Evolutionary conservation across 92 coral and sea anemone species (phyloP), one percentile per base, ranked within the genome.

Genomic region (Parazoanthus swiftii): DNA sequence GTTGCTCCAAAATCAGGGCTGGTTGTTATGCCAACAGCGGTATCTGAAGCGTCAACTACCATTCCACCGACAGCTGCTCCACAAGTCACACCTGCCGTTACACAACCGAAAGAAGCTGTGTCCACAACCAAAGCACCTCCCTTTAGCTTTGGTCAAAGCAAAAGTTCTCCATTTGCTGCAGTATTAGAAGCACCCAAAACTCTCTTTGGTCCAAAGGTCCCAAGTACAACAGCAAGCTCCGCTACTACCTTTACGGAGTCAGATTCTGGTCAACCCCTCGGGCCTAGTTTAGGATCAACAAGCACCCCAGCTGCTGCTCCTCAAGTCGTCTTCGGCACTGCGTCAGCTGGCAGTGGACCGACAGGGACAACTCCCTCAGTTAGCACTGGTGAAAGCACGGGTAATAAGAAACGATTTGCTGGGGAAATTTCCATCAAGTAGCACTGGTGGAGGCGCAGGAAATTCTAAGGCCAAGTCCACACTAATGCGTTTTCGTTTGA

Each of bases 361-460:
- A 33, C 80, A 39, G 25, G 26, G 11, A 18, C 51, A 39, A 44
- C 25, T 21, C 54, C 54, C 16, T 9, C 80, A 36, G 54, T 25
- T 76, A 76, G 80, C 29, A 76, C 80, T 39, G 14, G 21, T 79
- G 81, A 33, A 20, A 48, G 81, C 13, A 21, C 56, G n/a, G 81
- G 81, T 77, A 77, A 77, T 58, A 14, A 58, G 15, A 58, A 13
- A 13, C 20, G 18, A 58, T 58, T 13, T 33, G 13, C 29, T 80
- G 43, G 63, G 29, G 9, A 58, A 3, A 77, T 14, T 6, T 50
- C 82, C 38, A 2, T 15, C 37, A 77, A 5, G 20, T 14, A 46
- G 51, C 51, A 46, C 51, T 9, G 11, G 51, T 46, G 7, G 33
- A 29, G 33, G 33, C 33, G 7, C 51, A 46, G 51, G 9, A 0